phyloP scores from a whole-genome alignment of 1,140 invertebrate species.

The Adoxophyes honmai region DNA sequence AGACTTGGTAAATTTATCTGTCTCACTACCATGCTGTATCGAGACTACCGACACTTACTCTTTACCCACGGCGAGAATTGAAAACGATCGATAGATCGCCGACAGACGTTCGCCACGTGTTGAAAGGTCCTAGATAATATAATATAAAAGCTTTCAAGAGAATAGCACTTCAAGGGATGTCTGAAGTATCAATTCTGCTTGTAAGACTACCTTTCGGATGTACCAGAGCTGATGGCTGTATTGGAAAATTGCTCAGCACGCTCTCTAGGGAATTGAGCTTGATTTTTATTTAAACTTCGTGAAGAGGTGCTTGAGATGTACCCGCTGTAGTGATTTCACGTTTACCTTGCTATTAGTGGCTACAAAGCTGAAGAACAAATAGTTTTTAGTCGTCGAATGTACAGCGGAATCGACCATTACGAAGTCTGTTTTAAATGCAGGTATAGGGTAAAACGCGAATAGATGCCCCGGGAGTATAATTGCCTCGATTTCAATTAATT shows the following conservation, averaged over 20 bases:
- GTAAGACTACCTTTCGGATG: slow-evolving; percentile 66
- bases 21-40: slow-evolving; percentile 21
- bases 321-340: slow-evolving; percentile 21
- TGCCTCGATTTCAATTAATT: too few species aligned
- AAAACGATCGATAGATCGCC: slow-evolving; percentile 70
- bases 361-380: background rate
- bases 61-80: slow-evolving; percentile 57
- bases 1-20: slow-evolving; percentile 28
- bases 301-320: slow-evolving; percentile 34
- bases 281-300: slow-evolving; percentile 70
- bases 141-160: slow-evolving; percentile 77
- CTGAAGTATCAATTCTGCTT: slow-evolving; percentile 76
- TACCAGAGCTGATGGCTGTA: slow-evolving; percentile 66
- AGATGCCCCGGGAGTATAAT: too few species aligned
- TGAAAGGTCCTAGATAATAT: slow-evolving; percentile 76
- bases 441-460: too few species aligned
- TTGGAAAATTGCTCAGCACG: slow-evolving; percentile 67
- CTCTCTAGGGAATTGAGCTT: slow-evolving; percentile 49
- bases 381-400: too few species aligned
- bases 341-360: slow-evolving; percentile 25
- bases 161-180: slow-evolving; percentile 68
- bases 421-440: background rate
- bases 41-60: slow-evolving; percentile 31
- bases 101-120: slow-evolving; percentile 72
- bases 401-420: background rate